Evolutionary conservation across 2,797 vertebrate species (phyloP), one percentile per base, ranked within the genome.

Genomic region (Sebastes iracundus): DNA sequence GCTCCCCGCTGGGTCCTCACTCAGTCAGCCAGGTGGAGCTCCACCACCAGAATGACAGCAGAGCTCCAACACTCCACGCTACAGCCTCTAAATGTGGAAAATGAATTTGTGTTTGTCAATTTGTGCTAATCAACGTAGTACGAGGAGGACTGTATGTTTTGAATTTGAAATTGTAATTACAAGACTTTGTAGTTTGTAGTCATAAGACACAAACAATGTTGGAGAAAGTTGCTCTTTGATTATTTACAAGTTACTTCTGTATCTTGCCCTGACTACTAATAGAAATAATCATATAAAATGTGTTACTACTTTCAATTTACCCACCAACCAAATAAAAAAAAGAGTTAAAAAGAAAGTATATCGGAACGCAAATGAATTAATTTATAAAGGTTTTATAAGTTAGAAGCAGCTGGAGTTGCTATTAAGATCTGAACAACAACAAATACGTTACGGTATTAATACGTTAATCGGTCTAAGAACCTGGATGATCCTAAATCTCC

Each of bases 21-120:
- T 93, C 90, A 71, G 77, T 85, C 88, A 82, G 93, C 91, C 93
- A 95, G 93, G 94, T 94, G 92, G 90, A 92, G 90, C 87, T 87
- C 76, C 82, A 71, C 90, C 42, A 80, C 77, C 89, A 92, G 87
- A 92, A 86, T 83, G 92, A 89, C 91, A 90, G 90, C 89, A 91
- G 32, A 93, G 82, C 89, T 90, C 85, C 85, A 84, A 88, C 90
- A 87, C 92, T 67, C 81, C 88, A 62, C n/a, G 33, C 81, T 74
- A 46, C 80, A 77, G 72, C 71, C 75, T 70, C 79, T 67, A 80
- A 87, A 82, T 72, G 86, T 83, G 82, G 88, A 86, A 84, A 84
- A 77, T 53, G 0, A 65, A 82, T 85, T 38, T 32, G 72, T 66
- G 82, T 59, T 42, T 72, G 70, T 60, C 3, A 62, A 82, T 85